Conservation (phyloP, 1,140 invertebrate species). For the Drosophila punjabiensis region DNA sequence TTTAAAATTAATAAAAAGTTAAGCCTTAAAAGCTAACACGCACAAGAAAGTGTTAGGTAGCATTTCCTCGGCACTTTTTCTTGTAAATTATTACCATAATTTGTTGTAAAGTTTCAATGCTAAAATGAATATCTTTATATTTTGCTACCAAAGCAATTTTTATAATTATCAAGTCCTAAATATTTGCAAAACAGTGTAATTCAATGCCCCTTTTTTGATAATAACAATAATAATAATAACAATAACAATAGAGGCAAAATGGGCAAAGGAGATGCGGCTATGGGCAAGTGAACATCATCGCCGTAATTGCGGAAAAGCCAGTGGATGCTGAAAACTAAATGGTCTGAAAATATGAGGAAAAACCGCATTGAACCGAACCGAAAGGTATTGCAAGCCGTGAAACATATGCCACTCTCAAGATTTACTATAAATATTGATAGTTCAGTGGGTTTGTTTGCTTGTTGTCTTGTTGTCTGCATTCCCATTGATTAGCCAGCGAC, state of each 20-base stretch:
- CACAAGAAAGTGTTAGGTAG: not conserved
- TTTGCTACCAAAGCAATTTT: not conserved
- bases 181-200: not conserved
- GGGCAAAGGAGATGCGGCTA: slow-evolving; percentile 23
- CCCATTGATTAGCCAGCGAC: slow-evolving; percentile 51
- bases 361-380: slow-evolving; percentile 8
- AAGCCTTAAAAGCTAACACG: no score
- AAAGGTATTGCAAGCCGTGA: slow-evolving; percentile 18
- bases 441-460: slow-evolving; percentile 9
- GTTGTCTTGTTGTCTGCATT: slow-evolving; percentile 34
- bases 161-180: not conserved
- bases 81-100: no score
- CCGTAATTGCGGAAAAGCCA: slow-evolving; percentile 44
- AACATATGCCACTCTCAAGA: slow-evolving; percentile 23
- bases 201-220: not conserved
- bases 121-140: not conserved
- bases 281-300: slow-evolving; percentile 31
- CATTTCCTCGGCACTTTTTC: not conserved
- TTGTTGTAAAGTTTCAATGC: no score
- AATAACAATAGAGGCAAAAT: slow-evolving; percentile 28
- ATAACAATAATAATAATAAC: slow-evolving; percentile 35
- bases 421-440: slow-evolving; percentile 61
- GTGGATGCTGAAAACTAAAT: slow-evolving; percentile 39
- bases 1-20: not conserved
- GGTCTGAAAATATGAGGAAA: slow-evolving; percentile 19